Evolutionary conservation across 2,888 invertebrate genomes (phyloP).

Genomic region (Psococerastis gibbosa): DNA sequence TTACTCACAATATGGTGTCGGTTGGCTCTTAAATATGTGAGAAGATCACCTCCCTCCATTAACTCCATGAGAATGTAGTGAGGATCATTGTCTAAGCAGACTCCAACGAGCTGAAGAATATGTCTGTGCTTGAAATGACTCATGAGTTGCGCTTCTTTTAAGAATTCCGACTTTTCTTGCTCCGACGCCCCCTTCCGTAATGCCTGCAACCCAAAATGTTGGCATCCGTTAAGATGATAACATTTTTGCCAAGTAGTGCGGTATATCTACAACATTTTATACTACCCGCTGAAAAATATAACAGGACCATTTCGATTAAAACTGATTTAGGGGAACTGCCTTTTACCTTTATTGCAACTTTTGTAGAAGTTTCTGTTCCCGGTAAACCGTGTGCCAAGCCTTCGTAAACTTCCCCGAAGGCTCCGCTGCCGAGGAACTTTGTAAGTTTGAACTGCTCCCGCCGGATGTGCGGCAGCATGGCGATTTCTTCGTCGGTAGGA

Average conservation of each 20-base stretch:
- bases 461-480: slow-evolving; percentile 65
- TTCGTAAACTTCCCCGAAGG: slow-evolving; percentile 94
- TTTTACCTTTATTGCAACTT: slow-evolving; percentile 78
- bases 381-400: slow-evolving; percentile 56
- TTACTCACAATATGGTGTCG: slow-evolving; percentile 48
- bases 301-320: no score
- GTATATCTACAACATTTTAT: slow-evolving; percentile 8
- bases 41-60: slow-evolving; percentile 92
- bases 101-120: slow-evolving; percentile 79
- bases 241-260: no score
- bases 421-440: slow-evolving; percentile 85
- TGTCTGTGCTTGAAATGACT: slow-evolving; percentile 94
- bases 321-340: neutral
- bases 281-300: no score
- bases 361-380: slow-evolving; percentile 37
- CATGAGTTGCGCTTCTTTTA: slow-evolving; percentile 95
- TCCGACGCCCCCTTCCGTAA: slow-evolving; percentile 79
- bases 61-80: slow-evolving; percentile 90
- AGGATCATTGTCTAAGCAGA: slow-evolving; percentile 85
- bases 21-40: slow-evolving; percentile 72
- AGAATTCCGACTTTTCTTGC: slow-evolving; percentile 78
- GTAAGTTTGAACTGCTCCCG: slow-evolving; percentile 70
- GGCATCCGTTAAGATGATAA: no score
- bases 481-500: slow-evolving; percentile 51
- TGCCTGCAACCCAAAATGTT: slow-evolving; percentile 44